Percentiles rank a stretch among this genome's conserved stretches.
Evolutionary conservation across 1,140 invertebrate species (phyloP).

Genomic region (Chlorops oryzae): DNA sequence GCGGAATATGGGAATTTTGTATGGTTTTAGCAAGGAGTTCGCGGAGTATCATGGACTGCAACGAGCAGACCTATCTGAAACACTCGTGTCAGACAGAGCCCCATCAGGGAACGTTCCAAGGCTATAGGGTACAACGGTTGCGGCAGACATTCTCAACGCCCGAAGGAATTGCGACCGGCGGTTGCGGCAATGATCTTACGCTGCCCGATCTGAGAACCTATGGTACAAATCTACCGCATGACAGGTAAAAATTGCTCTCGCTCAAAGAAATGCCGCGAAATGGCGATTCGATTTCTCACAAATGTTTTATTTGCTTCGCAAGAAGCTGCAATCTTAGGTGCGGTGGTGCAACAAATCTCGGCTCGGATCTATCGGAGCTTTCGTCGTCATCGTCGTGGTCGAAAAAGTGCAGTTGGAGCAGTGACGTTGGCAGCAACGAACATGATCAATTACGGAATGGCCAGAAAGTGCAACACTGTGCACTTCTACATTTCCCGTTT

Average conservation of each 20-base stretch:
- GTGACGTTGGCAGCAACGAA: neutral
- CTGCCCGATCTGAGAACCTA: constrained; percentile 37
- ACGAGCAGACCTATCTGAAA: constrained; percentile 41
- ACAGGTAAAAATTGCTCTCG: constrained; percentile 11
- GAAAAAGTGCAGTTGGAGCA: neutral
- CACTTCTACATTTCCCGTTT: too few species aligned
- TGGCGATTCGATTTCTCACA: neutral
- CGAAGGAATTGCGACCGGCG: constrained; percentile 31
- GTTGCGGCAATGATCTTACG: constrained; percentile 22
- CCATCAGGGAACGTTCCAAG: constrained; percentile 11
- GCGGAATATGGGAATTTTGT: too few species aligned
- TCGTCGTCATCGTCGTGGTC: constrained; percentile 18
- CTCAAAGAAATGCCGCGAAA: neutral
- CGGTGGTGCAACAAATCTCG: constrained; percentile 35
- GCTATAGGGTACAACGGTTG: constrained; percentile 32
- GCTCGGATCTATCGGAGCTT: constrained; percentile 38
- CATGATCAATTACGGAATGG: constrained; percentile 22
- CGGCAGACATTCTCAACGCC: constrained; percentile 44
- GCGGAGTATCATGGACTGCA: constrained; percentile 35
- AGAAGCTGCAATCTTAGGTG: constrained; percentile 17
- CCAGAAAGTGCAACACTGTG: constrained; percentile 4
- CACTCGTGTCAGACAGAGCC: constrained; percentile 26
- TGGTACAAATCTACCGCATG: constrained; percentile 40
- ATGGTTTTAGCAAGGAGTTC: too few species aligned
- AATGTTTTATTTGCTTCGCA: neutral